A percentile compares a stretch with the other conserved stretches of the same genome.
Conservation (phyloP, 1,140 invertebrate genomes). For the Pseudomyrmex pallidus region DNA sequence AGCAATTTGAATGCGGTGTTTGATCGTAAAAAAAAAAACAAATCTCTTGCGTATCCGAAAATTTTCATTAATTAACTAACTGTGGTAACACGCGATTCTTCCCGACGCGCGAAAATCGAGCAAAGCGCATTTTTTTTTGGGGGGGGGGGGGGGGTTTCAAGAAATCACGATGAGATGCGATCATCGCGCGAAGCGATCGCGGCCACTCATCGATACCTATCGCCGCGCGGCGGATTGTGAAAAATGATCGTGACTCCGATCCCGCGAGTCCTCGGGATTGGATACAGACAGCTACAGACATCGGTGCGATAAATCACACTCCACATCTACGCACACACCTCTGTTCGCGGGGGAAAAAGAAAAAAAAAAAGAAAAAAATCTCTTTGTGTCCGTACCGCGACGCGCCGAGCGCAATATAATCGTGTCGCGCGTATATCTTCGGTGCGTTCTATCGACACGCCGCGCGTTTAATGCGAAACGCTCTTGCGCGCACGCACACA, state of each 20-base stretch:
- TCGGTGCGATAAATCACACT: slow-evolving; percentile 55
- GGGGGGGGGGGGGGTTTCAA: too few species aligned
- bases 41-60: background rate
- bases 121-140: background rate
- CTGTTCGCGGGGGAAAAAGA: background rate
- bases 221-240: slow-evolving; percentile 23
- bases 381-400: slow-evolving; percentile 27
- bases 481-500: background rate
- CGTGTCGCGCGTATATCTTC: slow-evolving; percentile 47
- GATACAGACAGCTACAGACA: slow-evolving; percentile 2
- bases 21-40: too few species aligned
- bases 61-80: slow-evolving; percentile 12
- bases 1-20: too few species aligned
- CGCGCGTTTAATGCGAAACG: slow-evolving; percentile 43
- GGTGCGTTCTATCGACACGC: slow-evolving; percentile 43
- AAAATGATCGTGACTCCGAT: slow-evolving; percentile 51
- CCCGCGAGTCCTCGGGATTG: background rate
- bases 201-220: background rate
- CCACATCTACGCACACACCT: slow-evolving; percentile 13
- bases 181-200: slow-evolving; percentile 18
- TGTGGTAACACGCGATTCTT: slow-evolving; percentile 2
- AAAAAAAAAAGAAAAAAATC: slow-evolving; percentile 18
- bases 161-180: slow-evolving; percentile 22
- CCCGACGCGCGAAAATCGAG: slow-evolving; percentile 1
- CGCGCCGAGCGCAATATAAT: slow-evolving; percentile 36